A percentile compares a stretch with the other conserved stretches of the same genome.
Conservation (phyloP, 1,140 invertebrate species). For the Stenopsyche tienmushanensis region DNA sequence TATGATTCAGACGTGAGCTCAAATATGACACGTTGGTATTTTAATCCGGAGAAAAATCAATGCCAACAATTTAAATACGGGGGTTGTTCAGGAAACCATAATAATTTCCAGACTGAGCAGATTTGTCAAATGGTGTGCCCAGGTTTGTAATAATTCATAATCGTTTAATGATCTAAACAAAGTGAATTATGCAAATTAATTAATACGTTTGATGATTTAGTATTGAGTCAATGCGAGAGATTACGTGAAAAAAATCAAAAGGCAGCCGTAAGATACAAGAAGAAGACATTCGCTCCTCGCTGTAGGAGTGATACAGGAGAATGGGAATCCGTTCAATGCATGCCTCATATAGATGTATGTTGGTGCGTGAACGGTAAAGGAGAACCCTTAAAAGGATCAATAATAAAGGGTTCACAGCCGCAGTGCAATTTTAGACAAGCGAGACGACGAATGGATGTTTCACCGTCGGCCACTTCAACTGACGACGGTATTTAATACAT, state of each 20-base stretch:
- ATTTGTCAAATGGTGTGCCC: slow-evolving; percentile 84
- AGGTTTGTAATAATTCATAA: slow-evolving; percentile 49
- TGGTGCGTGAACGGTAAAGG: slow-evolving; percentile 83
- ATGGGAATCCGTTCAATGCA: slow-evolving; percentile 80
- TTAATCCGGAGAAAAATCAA: slow-evolving; percentile 74
- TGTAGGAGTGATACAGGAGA: slow-evolving; percentile 71
- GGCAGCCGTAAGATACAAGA: slow-evolving; percentile 66
- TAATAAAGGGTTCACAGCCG: slow-evolving; percentile 69
- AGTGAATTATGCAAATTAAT: slow-evolving; percentile 11
- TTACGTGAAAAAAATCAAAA: slow-evolving; percentile 74
- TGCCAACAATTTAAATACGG: slow-evolving; percentile 71
- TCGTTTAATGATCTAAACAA: background rate
- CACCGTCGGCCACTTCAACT: slow-evolving; percentile 13
- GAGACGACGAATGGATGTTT: slow-evolving; percentile 49
- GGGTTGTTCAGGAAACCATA: slow-evolving; percentile 80
- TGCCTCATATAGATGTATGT: slow-evolving; percentile 75
- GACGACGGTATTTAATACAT: slow-evolving; percentile 45
- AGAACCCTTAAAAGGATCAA: slow-evolving; percentile 74
- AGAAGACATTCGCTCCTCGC: slow-evolving; percentile 70
- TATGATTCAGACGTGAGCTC: slow-evolving; percentile 43
- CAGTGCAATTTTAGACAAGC: slow-evolving; percentile 76
- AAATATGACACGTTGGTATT: slow-evolving; percentile 71
- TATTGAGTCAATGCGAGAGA: slow-evolving; percentile 77
- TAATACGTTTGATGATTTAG: slow-evolving; percentile 44
- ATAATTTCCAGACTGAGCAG: slow-evolving; percentile 81